Base-by-base conservation (phyloP, 1,140 invertebrate genomes). In the Brachionus paranguensis region DNA sequence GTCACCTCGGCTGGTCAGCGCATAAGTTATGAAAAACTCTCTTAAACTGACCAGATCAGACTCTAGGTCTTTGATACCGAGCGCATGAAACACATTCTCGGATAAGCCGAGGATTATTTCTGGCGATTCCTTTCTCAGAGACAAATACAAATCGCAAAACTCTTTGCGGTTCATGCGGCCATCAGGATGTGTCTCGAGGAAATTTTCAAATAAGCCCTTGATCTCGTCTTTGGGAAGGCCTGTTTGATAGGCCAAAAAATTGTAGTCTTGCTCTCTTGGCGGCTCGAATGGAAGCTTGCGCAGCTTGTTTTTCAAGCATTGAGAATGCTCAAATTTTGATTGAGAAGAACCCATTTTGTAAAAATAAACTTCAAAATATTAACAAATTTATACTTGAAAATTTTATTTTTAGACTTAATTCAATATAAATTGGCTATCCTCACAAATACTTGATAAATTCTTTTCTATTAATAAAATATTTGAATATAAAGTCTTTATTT, bases 11-110 rank as follows among this genome's bases (percentile, higher is more conserved):
- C 47, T 68, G 17, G 60, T 53, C 33, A 83, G 11, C 7, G 81
- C 81, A 72, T 55, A 83, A 33, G 60, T 68, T n/a, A 83, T 41
- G 17, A 83, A 47, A 70, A 83, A 83, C 41, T 83, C 81, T 68
- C 81, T 68, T 8, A 83, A 41, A 20, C 43, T 68, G 14, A 83
- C 33, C 47, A 55, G 27, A 53, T 68, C 81, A 3, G 78, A n/a
- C 17, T 81, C 78, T 5, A 41, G 12, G 6, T 24, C 60, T 33
- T 72, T 37, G 14, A 83, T 53, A 11, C 60, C 81, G 11, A 83
- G 45, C 11, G 81, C 81, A 8, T 43, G 11, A 6, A 83, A 83
- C n/a, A 83, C 47, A 55, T 83, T 68, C 6, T 83, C 81, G 37
- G 47, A 70, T 2, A 83, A 17, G 14, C 60, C 60, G 10, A 53